Percentiles rank a stretch among this genome's conserved stretches.
phyloP scores from a whole-genome alignment of 2,113 vertebrate species.

The Clarias macrocephalus region DNA sequence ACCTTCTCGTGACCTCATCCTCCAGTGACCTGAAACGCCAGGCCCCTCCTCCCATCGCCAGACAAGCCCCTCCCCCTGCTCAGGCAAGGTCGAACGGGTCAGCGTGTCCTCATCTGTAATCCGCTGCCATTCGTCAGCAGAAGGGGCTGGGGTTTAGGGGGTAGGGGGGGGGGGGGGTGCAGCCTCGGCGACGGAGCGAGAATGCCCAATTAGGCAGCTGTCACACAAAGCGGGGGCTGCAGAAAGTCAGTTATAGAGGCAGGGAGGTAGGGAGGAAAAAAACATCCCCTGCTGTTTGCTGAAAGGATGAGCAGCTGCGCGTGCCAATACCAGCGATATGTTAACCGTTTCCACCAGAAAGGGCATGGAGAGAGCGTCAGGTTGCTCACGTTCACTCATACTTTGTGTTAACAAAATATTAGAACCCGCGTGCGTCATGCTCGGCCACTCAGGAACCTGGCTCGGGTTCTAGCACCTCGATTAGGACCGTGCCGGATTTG shows the following conservation, averaged over 20 bases:
- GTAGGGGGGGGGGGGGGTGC: constrained; percentile 81
- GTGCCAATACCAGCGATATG: constrained; percentile 88
- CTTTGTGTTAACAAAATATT: constrained; percentile 45
- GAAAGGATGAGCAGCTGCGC: constrained; percentile 87
- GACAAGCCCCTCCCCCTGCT: constrained; percentile 53
- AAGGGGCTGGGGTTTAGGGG: constrained; percentile 79
- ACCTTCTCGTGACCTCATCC: constrained; percentile 82
- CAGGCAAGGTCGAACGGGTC: constrained; percentile 86
- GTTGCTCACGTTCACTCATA: constrained; percentile 18
- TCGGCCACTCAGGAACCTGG: constrained; percentile 26
- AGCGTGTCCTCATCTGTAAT: constrained; percentile 91
- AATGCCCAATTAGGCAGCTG: constrained; percentile 95
- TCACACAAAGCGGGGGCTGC: constrained; percentile 90
- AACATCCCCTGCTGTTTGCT: constrained; percentile 75
- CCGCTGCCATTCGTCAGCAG: constrained; percentile 88
- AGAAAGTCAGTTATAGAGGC: constrained; percentile 52
- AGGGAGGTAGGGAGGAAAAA: constrained; percentile 5
- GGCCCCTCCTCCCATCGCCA: constrained; percentile 53
- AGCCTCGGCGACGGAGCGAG: constrained; percentile 84
- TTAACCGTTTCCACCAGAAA: constrained; percentile 72
- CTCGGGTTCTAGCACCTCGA: constrained; percentile 22
- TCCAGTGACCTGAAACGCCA: constrained; percentile 82
- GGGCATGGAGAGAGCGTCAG: constrained; percentile 72
- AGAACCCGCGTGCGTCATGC: constrained; percentile 33
- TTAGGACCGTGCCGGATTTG: background rate